Conservation (phyloP, 2,797 vertebrate species). For the Moxostoma hubbsi region DNA sequence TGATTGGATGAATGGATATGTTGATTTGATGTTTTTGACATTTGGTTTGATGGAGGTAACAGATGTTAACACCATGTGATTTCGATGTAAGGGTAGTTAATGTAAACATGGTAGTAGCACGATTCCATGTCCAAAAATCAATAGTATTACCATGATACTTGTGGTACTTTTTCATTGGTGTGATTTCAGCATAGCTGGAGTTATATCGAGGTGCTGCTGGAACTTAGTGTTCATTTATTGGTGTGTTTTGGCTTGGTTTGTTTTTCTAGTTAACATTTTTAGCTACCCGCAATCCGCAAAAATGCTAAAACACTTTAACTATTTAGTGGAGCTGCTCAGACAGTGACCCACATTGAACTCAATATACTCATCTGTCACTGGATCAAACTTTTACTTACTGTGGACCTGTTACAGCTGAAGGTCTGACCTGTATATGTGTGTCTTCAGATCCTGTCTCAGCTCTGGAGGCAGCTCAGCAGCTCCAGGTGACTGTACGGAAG, state of each 20-base stretch:
- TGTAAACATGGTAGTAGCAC: not conserved
- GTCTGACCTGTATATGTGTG: conserved; percentile 13
- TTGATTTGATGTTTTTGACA: not conserved
- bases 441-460: conserved; percentile 83
- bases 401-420: not conserved
- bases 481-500: conserved; percentile 86
- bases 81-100: too few relatives aligned
- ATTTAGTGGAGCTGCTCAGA: conserved; percentile 23
- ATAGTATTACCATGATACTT: not conserved
- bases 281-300: conserved; percentile 37
- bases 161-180: not conserved
- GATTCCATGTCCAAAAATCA: not conserved
- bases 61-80: too few relatives aligned
- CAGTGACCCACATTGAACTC: conserved; percentile 18
- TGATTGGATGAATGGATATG: not conserved
- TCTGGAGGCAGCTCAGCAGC: conserved; percentile 87
- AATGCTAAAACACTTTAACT: conserved; percentile 40
- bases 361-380: conserved; percentile 19
- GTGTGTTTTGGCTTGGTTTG: conserved; percentile 32
- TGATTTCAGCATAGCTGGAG: not conserved
- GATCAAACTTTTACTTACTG: conserved; percentile 25
- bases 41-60: not conserved
- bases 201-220: conserved; percentile 3
- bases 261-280: conserved; percentile 41
- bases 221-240: conserved; percentile 33